Evolutionary conservation across 2,113 vertebrate species (phyloP).

Genomic region (Antechinus flavipes): DNA sequence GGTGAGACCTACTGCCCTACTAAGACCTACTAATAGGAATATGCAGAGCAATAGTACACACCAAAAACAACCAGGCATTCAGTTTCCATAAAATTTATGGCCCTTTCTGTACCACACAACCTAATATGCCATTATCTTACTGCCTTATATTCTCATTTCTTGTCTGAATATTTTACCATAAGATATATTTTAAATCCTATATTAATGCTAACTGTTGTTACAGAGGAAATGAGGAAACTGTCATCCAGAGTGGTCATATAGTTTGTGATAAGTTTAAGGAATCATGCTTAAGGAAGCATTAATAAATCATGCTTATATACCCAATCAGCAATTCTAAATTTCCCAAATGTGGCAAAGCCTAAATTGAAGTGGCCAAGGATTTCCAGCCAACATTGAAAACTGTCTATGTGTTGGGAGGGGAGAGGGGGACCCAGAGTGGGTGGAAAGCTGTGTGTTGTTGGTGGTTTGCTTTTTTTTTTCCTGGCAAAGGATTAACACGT

Average conservation of each 20-base stretch:
- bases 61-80: not conserved
- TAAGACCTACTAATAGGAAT: not conserved
- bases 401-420: not conserved
- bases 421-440: not conserved
- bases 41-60: not conserved
- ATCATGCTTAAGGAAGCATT: not conserved
- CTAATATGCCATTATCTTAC: no score
- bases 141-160: no score
- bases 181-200: not conserved
- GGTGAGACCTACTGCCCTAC: not conserved
- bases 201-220: not conserved
- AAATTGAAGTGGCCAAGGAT: not conserved
- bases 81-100: not conserved
- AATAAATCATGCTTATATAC: not conserved
- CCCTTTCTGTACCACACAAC: not conserved
- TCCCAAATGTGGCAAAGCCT: not conserved
- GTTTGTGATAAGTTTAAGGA: not conserved
- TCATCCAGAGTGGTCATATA: not conserved
- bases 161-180: no score
- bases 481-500: slow-evolving; percentile 78
- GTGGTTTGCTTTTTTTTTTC: slow-evolving; percentile 48
- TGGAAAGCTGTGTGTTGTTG: slow-evolving; percentile 25
- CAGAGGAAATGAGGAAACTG: not conserved
- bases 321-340: not conserved
- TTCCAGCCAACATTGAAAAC: not conserved